Evolutionary conservation across 2,888 invertebrate species (phyloP).

Genomic region (Rhamnusium bicolor): DNA sequence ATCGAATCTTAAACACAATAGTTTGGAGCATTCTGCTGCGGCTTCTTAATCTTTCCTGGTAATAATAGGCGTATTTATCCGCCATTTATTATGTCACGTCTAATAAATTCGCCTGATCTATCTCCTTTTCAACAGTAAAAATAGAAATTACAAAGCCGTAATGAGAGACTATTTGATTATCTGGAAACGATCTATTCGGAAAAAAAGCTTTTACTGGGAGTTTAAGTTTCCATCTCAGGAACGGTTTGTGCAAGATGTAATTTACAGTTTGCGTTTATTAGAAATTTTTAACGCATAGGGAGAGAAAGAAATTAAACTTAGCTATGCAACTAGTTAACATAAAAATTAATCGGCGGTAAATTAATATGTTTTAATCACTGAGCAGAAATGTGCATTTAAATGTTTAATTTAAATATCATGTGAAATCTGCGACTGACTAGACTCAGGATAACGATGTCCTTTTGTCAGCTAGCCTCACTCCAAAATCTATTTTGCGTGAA

Average conservation of each 20-base stretch:
- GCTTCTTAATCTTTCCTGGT: conserved; percentile 22
- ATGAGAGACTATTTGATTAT: conserved; percentile 26
- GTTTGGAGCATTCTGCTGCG: conserved; percentile 12
- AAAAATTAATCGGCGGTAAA: background rate
- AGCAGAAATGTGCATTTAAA: too few relatives aligned
- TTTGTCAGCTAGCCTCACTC: too few relatives aligned
- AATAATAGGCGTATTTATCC: conserved; percentile 36
- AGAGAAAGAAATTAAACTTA: background rate
- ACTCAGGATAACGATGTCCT: too few relatives aligned
- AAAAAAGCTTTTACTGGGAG: conserved; percentile 19
- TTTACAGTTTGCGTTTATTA: background rate
- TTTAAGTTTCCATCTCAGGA: conserved; percentile 6
- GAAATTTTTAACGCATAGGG: background rate
- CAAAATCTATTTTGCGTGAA: too few relatives aligned
- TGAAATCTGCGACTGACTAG: too few relatives aligned
- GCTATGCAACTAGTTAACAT: background rate
- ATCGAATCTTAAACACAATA: conserved; percentile 21
- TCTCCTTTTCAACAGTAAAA: conserved; percentile 23
- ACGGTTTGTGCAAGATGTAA: background rate
- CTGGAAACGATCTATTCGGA: conserved; percentile 8
- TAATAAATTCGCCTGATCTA: conserved; percentile 15
- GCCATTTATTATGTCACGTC: conserved; percentile 31
- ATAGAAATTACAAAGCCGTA: conserved; percentile 15
- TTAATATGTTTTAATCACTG: too few relatives aligned
- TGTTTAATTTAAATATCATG: too few relatives aligned